Conservation (phyloP, 1,140 invertebrate genomes). For the Pantala flavescens region DNA sequence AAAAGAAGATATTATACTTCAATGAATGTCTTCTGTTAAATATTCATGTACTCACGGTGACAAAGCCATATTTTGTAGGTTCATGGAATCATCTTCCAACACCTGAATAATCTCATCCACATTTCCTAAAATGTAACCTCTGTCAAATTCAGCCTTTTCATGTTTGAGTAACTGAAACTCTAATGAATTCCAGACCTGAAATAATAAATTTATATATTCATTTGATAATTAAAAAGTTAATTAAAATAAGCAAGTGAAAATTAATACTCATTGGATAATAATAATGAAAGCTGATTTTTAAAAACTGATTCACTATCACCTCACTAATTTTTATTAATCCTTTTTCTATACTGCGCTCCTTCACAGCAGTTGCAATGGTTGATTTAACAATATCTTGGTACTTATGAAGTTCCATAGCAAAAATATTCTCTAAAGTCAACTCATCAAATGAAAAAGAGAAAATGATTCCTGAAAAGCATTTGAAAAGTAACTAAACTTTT, state of each 20-base stretch:
- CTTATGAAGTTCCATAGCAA: slow-evolving; percentile 77
- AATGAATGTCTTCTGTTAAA: too few relatives aligned
- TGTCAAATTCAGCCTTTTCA: slow-evolving; percentile 42
- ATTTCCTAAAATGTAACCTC: slow-evolving; percentile 63
- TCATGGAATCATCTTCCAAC: slow-evolving; percentile 80
- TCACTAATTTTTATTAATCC: slow-evolving; percentile 67
- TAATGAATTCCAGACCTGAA: slow-evolving; percentile 12
- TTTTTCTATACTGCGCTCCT: slow-evolving; percentile 78
- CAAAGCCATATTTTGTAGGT: slow-evolving; percentile 78
- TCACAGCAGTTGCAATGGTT: slow-evolving; percentile 77
- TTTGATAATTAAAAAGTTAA: too few relatives aligned
- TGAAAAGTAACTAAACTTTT: background rate
- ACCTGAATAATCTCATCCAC: slow-evolving; percentile 69
- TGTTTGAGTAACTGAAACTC: slow-evolving; percentile 27
- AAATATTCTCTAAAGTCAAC: slow-evolving; percentile 83
- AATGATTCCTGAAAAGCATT: slow-evolving; percentile 35
- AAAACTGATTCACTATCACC: slow-evolving; percentile 25
- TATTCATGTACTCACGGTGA: slow-evolving; percentile 48
- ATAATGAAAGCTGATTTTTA: too few relatives aligned
- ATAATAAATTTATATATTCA: too few relatives aligned
- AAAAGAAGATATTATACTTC: too few relatives aligned
- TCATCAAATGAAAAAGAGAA: slow-evolving; percentile 79
- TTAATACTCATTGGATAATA: too few relatives aligned
- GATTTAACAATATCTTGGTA: slow-evolving; percentile 63
- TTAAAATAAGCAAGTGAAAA: background rate